Percentiles rank a stretch among this genome's conserved stretches.
Conservation (phyloP, 2,113 vertebrate genomes). For the Marmota monax region DNA sequence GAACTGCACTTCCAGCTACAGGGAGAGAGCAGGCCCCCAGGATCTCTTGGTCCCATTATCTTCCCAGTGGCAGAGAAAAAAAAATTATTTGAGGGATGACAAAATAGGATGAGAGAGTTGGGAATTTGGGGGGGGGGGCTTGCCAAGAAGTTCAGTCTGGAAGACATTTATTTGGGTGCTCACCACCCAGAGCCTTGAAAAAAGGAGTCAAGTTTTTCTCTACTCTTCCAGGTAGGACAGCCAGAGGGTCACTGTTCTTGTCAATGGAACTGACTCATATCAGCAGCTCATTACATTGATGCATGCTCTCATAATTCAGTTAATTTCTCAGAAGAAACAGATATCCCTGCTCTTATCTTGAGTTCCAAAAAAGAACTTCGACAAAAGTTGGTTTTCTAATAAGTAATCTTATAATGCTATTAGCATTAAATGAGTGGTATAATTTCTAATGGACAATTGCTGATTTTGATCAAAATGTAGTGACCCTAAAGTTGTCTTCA, state of each 20-base stretch:
- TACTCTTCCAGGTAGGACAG: not conserved
- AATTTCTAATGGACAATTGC: not conserved
- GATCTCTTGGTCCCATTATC: not conserved
- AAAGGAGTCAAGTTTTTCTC: not conserved
- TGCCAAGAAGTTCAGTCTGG: not conserved
- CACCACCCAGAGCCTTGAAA: not conserved
- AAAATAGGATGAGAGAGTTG: not conserved
- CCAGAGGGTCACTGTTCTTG: not conserved
- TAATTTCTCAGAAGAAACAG: not conserved
- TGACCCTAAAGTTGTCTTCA: not conserved
- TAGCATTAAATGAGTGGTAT: conserved; percentile 33
- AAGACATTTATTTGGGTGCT: not conserved
- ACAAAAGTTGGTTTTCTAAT: not conserved
- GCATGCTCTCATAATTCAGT: conserved; percentile 3
- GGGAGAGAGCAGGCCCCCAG: not conserved
- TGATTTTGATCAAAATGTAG: conserved; percentile 25
- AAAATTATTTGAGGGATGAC: not conserved
- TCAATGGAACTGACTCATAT: not conserved
- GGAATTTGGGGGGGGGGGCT: not conserved
- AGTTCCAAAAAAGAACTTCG: not conserved
- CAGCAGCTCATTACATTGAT: not conserved
- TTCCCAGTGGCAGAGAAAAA: not conserved
- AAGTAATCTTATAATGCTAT: not conserved
- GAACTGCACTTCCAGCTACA: not conserved
- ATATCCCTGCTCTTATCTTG: not conserved